A percentile compares a stretch with the other conserved stretches of the same genome.
These are phyloP conservation scores for Sycobia sp. DNA, from an alignment of 1,140 invertebrate genomes.

Conservation along the genomic window DNA sequence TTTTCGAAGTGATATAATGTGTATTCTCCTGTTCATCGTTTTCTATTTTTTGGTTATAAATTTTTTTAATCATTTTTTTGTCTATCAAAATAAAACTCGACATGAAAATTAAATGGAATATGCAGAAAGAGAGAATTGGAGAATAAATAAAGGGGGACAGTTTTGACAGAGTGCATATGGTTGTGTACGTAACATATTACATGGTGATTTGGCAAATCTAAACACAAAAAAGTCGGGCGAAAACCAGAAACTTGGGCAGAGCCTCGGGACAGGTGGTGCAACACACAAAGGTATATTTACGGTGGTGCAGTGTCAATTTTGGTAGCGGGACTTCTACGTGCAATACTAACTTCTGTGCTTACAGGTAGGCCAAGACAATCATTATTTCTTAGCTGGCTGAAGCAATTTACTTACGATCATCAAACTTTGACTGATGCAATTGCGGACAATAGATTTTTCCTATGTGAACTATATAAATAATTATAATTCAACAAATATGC, in stretches of 20 bases:
- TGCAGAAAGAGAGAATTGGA: constrained; percentile 11
- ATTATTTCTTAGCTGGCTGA: constrained; percentile 53
- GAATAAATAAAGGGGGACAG: constrained; percentile 20
- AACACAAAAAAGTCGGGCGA: constrained; percentile 36
- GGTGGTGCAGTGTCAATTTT: constrained; percentile 63
- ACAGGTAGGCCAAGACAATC: constrained; percentile 64
- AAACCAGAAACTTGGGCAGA: constrained; percentile 28
- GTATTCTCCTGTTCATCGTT: too few relatives aligned
- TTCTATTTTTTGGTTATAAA: too few relatives aligned
- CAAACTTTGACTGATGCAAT: too few relatives aligned
- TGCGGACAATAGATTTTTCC: too few relatives aligned
- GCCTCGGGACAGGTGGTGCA: constrained; percentile 50
- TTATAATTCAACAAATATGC: too few relatives aligned
- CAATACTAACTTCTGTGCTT: constrained; percentile 65
- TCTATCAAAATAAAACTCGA: neutral
- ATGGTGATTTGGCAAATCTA: constrained; percentile 56
- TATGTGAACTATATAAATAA: too few relatives aligned
- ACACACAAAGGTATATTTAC: constrained; percentile 51
- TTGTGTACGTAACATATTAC: constrained; percentile 38
- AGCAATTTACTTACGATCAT: constrained; percentile 24
- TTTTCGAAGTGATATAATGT: neutral
- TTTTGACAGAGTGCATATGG: constrained; percentile 21
- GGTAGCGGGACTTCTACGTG: constrained; percentile 62
- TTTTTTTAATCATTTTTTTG: neutral
- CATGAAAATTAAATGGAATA: constrained; percentile 7